A percentile compares a stretch with the other conserved stretches of the same genome.
Evolutionary conservation across 2,797 vertebrate genomes (phyloP).

Genomic region (Liasis olivaceus): DNA sequence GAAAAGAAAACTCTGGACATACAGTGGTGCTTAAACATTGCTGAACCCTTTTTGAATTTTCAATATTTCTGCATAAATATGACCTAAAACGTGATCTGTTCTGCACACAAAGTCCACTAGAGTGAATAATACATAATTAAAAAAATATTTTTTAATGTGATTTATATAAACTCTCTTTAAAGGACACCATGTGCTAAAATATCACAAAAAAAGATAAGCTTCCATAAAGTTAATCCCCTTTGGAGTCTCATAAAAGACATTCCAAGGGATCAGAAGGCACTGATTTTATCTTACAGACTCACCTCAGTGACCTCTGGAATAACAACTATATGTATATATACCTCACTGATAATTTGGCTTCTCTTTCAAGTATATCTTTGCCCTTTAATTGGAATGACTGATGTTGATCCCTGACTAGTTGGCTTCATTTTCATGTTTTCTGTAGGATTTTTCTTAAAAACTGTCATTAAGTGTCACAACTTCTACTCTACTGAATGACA

Average conservation of each 20-base stretch:
- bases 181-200: not conserved
- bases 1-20: not conserved
- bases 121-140: not conserved
- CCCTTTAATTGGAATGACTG: not conserved
- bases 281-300: not conserved
- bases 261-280: constrained; percentile 13
- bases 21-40: not conserved
- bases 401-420: not conserved
- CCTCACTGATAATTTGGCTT: constrained; percentile 9
- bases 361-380: constrained; percentile 13
- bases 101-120: not conserved
- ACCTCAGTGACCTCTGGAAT: not conserved
- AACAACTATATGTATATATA: not conserved
- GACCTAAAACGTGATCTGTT: not conserved
- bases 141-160: not conserved
- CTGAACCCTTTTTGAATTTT: not conserved
- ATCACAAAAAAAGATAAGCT: constrained; percentile 4
- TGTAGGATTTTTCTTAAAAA: not conserved
- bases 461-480: not conserved
- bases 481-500: not conserved
- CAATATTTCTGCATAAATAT: not conserved
- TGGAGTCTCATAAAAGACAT: not conserved
- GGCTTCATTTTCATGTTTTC: not conserved
- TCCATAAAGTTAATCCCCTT: constrained; percentile 1
- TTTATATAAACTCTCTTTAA: not conserved